Conservation (phyloP, 2,888 invertebrate species). For the Sphaerophoria rueppellii region DNA sequence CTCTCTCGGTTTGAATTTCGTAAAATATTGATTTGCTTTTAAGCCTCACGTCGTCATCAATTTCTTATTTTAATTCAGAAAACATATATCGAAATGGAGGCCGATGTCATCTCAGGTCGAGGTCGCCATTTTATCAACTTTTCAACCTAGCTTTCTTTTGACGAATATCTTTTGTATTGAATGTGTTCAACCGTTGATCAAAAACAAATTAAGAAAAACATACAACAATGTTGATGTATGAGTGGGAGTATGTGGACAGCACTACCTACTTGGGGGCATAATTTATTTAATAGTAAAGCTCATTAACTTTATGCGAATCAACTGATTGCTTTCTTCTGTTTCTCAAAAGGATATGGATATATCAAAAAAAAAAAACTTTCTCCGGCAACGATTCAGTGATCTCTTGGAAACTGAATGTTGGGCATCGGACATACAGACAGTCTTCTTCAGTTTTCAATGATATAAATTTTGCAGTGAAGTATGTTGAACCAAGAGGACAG, state of each 20-base stretch:
- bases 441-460: neutral
- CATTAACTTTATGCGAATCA: conserved; percentile 73
- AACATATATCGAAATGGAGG: conserved; percentile 52
- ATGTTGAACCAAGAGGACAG: conserved; percentile 9
- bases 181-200: conserved; percentile 49
- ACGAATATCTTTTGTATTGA: conserved; percentile 35
- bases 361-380: neutral
- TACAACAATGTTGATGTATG: too few relatives aligned
- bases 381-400: conserved; percentile 11
- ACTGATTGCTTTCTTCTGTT: conserved; percentile 64
- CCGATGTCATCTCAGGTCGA: neutral
- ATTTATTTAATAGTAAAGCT: conserved; percentile 72
- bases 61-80: conserved; percentile 67
- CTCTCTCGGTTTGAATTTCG: neutral
- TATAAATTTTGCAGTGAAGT: neutral
- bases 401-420: conserved; percentile 29
- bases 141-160: neutral
- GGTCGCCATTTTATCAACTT: too few relatives aligned
- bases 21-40: conserved; percentile 73
- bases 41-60: conserved; percentile 70
- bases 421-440: conserved; percentile 7
- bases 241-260: neutral
- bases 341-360: neutral
- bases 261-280: conserved; percentile 58
- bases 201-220: conserved; percentile 50